Evolutionary conservation across 2,888 invertebrate species (phyloP), one percentile per base, ranked within the genome.

Genomic region (Congeria kusceri): DNA sequence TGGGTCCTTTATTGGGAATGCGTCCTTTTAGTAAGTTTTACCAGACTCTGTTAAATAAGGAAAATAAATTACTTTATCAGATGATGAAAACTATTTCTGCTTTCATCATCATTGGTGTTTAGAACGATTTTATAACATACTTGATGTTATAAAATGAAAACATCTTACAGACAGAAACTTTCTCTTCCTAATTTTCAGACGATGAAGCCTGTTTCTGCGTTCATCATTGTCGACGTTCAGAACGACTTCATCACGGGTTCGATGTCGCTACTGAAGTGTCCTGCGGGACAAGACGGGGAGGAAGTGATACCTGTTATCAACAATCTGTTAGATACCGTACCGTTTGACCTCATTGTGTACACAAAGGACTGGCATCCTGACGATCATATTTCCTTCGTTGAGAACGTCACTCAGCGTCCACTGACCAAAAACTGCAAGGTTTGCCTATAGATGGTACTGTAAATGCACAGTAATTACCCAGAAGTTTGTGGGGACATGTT

Each of bases 231-330:
- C 82, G 99, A 99, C 94, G 98, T 99, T 32, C 99, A 99, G 95
- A 99, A 99, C 94, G 99, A 99, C 94, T 99, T 99, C 94, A 98
- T 99, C 92, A 96, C 96, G 70, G 99, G 99, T 57, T 97, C 98
- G 9, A 95, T 99, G 89, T 97, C 98, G 93, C 97, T 99, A 92
- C 97, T 96, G 94, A 96, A 97, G 91, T 98, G 98, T 94, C 97
- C 97, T 79, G 98, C 98, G 23, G 96, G 97, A 20, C 92, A 93
- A 69, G 89, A 92, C 69, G 93, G 92, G 4, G 77, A 78, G 5
- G 94, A 96, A 95, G 97, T 98, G 64, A 96, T 98, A 84, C 97
- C 97, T 84, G 97, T 98, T 0, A 98, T 98, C 89, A 98, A 99
- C 94, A 95, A 96, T 53, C 72, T 98, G 49, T 78, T 91, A 57